Conservation (phyloP, 2,797 vertebrate species). For the Artibeus lituratus region DNA sequence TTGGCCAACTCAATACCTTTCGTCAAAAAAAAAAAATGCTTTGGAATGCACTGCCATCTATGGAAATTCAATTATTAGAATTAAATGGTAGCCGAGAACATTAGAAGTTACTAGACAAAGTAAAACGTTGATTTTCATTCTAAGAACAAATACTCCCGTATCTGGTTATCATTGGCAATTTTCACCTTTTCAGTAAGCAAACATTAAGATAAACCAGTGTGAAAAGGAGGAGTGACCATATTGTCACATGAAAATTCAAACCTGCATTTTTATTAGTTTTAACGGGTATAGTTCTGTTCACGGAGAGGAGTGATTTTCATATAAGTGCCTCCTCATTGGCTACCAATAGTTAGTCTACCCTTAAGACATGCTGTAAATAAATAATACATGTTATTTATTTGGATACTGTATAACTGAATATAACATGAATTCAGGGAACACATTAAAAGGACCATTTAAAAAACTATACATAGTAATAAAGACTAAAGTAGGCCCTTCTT, state of each 20-base stretch:
- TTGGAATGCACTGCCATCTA: neutral
- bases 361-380: neutral
- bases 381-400: neutral
- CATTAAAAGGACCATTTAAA: conserved; percentile 25
- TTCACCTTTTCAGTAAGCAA: neutral
- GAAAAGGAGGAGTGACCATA: neutral
- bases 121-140: neutral
- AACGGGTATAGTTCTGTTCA: neutral
- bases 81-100: neutral
- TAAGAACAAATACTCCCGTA: neutral
- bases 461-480: neutral
- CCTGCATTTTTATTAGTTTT: neutral
- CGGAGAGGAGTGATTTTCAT: neutral
- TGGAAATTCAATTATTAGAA: conserved; percentile 8
- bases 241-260: neutral
- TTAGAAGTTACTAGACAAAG: neutral
- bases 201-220: neutral
- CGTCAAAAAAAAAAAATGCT: conserved; percentile 31
- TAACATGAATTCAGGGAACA: neutral
- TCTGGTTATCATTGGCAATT: neutral
- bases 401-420: neutral
- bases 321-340: neutral
- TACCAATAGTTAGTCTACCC: neutral
- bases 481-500: neutral
- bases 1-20: neutral